Base-by-base conservation (phyloP, 1,140 invertebrate genomes). In the Ylistrum balloti region DNA sequence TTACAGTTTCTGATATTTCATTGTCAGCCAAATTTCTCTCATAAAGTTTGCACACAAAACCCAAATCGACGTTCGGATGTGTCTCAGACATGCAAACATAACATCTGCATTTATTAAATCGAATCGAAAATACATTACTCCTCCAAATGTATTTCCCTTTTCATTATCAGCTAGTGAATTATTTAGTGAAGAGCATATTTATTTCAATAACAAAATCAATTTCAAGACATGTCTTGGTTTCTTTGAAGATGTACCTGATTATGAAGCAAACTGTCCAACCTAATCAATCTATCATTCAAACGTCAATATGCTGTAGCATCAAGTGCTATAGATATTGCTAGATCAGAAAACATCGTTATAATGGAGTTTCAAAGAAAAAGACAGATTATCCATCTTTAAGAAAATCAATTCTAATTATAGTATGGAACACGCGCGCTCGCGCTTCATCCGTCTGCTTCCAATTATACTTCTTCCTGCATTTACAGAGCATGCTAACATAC, bases 151-250 rank as follows among this genome's bases (percentile, higher is more conserved):
- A 28, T 74, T 74, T 74, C n/a, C 56, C 11, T 28, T 74, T 74
- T 74, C 56, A 74, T 74, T 74, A 74, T 74, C 56, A 28, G 56
- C 28, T 28, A 1, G 22, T 74, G 56, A 74, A 74, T 74, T 74
- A 74, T 74, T 74, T 17, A 74, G 0, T n/a, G 11, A 28, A 28
- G 56, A 28, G 56, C 56, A n/a, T 22, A 0, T 74, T n/a, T 74
- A 74, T 74, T n/a, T n/a, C 56, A 74, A 28, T 74, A n/a, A 74
- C 56, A 74, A 74, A 74, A 74, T 28, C 56, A 74, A 74, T 74
- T 74, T n/a, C 56, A 74, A 74, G 56, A 74, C 17, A n/a, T 74
- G 56, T 74, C 56, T 74, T 74, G 22, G 5, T 38, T 38, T 38
- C 35, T 38, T 38, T 38, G 35, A 38, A 7, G 35, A 13, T 13